Percentiles rank a stretch among this genome's conserved stretches.
These are phyloP conservation scores for Volucella inflata DNA, from an alignment of 2,888 invertebrate genomes.

Conservation along the genomic window DNA sequence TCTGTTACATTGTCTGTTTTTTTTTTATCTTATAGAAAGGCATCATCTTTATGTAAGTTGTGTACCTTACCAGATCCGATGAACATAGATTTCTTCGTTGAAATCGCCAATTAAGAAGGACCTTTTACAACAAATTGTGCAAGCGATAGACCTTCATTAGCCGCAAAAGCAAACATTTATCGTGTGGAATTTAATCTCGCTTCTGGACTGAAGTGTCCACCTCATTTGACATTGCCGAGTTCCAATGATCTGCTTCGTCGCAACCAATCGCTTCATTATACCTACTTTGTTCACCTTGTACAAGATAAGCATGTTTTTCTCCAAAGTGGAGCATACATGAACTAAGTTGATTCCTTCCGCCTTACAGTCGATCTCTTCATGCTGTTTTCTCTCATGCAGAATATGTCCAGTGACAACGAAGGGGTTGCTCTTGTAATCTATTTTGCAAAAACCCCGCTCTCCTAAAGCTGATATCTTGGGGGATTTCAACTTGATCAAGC, in stretches of 20 bases:
- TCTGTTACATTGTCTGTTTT: no score
- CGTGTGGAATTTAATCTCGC: slow-evolving; percentile 76
- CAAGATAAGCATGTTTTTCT: slow-evolving; percentile 41
- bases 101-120: slow-evolving; percentile 63
- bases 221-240: slow-evolving; percentile 73
- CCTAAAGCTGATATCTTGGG: no score
- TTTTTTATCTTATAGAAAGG: no score
- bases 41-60: no score
- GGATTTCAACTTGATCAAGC: no score
- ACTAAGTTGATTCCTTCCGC: background rate
- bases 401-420: no score
- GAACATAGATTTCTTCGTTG: slow-evolving; percentile 59
- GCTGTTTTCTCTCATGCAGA: background rate
- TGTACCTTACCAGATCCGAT: slow-evolving; percentile 68
- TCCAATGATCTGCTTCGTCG: slow-evolving; percentile 63
- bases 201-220: slow-evolving; percentile 78
- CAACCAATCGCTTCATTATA: slow-evolving; percentile 71
- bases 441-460: no score
- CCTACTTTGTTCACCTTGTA: slow-evolving; percentile 59
- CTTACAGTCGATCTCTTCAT: background rate
- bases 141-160: slow-evolving; percentile 27
- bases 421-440: no score
- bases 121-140: slow-evolving; percentile 70
- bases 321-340: slow-evolving; percentile 9
- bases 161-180: slow-evolving; percentile 72